These are phyloP conservation scores for Castor canadensis DNA, from an alignment of 2,113 vertebrate species.

Conservation along the genomic window DNA sequence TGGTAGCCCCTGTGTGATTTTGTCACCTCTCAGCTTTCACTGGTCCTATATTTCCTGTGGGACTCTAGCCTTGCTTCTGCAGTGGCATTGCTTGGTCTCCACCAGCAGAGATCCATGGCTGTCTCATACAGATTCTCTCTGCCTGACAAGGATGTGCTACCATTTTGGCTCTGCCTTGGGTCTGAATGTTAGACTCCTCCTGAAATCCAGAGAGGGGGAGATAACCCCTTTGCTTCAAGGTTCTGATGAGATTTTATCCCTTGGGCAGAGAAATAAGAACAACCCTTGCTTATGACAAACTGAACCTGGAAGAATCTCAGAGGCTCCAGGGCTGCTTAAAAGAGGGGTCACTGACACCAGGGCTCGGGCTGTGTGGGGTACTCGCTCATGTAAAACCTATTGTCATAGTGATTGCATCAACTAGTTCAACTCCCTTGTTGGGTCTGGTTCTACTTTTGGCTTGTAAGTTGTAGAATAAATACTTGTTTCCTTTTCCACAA, in stretches of 20 bases:
- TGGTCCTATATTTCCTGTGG: not conserved
- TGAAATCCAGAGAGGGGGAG: not conserved
- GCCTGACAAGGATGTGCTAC: not conserved
- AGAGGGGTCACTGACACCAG: rapidly evolving
- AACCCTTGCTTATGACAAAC: rapidly evolving
- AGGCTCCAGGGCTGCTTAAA: not conserved
- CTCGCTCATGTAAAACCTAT: not conserved
- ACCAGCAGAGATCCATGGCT: rapidly evolving
- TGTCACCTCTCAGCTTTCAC: not conserved
- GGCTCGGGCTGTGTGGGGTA: not conserved
- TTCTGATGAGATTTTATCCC: not conserved
- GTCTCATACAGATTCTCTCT: rapidly evolving
- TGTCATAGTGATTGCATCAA: rapidly evolving
- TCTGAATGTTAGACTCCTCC: not conserved
- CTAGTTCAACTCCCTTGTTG: not conserved
- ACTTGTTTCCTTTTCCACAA: not conserved
- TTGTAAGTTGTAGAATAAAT: not conserved
- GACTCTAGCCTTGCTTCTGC: not conserved
- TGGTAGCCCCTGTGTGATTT: too few relatives aligned
- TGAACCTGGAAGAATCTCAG: too few relatives aligned
- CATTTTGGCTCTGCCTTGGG: not conserved
- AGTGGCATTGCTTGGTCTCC: not conserved
- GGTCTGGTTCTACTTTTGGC: not conserved
- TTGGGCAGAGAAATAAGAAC: not conserved
- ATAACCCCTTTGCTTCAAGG: not conserved